Evolutionary conservation across 2,888 invertebrate genomes (phyloP), one percentile per base, ranked within the genome.

Genomic region (Amblyteles armatorius): DNA sequence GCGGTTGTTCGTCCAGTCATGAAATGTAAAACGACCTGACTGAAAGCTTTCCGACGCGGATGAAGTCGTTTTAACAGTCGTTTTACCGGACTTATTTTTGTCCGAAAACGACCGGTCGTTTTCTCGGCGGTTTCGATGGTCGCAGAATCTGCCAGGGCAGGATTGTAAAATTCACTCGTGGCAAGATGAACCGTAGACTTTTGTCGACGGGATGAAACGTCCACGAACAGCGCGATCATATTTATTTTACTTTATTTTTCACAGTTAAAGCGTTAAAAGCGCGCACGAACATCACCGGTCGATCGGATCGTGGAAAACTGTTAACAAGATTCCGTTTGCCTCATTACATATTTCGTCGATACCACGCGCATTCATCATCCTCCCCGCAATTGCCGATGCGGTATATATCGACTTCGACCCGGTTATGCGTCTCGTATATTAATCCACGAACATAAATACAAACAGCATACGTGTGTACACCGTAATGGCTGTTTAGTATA

Each of bases 311-410:
- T 40, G 52, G 36, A 48, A 33, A 50, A 79, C 44, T 73, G 67
- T 50, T 72, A 68, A 72, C 67, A 55, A 60, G 78, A 68, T 68
- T 73, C 68, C 78, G 73, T 73, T 73, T 19, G 67, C 36, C 73
- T 83, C 73, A 73, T 83, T 78, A 79, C 63, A 79, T 40, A 79
- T 78, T 74, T 79, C 52, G 29, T 22, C 48, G 79, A 74, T 65
- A 76, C 69, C 40, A 63, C 40, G 33, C 55, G 67, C 72, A 57
- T 82, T 74, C 40, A 79, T 79, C 67, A 40, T 69, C 74, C 44
- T 26, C 74, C 74, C 74, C 83, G 79, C 63, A 63, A 44, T 69
- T 36, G n/a, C 52, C 50, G 36, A 76, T 69, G 36, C 63, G 36
- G 13, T 48, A 72, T 44, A 72, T 67, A n/a, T 79, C 40, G 55